A percentile compares a stretch with the other conserved stretches of the same genome.
phyloP scores from a whole-genome alignment of 1,140 invertebrate species.

The Scaptomyza hsui region DNA sequence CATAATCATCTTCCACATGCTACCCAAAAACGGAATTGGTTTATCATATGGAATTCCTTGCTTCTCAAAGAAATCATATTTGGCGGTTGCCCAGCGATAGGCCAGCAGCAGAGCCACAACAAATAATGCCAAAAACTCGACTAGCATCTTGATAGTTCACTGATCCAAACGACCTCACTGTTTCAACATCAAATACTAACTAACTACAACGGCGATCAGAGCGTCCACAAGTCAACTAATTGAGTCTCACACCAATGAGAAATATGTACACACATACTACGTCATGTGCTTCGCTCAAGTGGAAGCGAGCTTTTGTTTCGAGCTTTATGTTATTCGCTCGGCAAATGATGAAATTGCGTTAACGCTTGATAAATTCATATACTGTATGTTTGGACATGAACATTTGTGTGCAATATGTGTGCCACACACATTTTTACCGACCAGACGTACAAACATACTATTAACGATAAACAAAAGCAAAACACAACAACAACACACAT shows the following conservation, averaged over 20 bases:
- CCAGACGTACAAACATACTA: background rate
- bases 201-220: slow-evolving; percentile 6
- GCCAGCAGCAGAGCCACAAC: slow-evolving; percentile 44
- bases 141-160: slow-evolving; percentile 48
- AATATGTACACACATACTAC: too few species aligned
- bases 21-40: slow-evolving; percentile 66
- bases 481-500: background rate
- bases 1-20: slow-evolving; percentile 48
- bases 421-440: background rate
- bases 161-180: slow-evolving; percentile 11
- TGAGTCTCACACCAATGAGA: background rate
- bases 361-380: slow-evolving; percentile 6
- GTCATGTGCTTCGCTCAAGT: slow-evolving; percentile 5
- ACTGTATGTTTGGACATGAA: background rate
- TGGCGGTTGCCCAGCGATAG: slow-evolving; percentile 68
- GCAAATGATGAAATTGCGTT: slow-evolving; percentile 18
- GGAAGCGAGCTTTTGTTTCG: slow-evolving; percentile 8
- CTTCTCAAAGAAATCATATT: slow-evolving; percentile 71
- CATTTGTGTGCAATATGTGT: background rate
- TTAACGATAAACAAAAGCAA: slow-evolving; percentile 7
- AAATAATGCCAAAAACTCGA: slow-evolving; percentile 54
- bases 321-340: slow-evolving; percentile 21
- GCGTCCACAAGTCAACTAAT: slow-evolving; percentile 18
- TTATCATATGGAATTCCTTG: slow-evolving; percentile 56
- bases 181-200: background rate